Evolutionary conservation across 1,140 invertebrate species (phyloP).

Genomic region (Drosophila kanapiae): DNA sequence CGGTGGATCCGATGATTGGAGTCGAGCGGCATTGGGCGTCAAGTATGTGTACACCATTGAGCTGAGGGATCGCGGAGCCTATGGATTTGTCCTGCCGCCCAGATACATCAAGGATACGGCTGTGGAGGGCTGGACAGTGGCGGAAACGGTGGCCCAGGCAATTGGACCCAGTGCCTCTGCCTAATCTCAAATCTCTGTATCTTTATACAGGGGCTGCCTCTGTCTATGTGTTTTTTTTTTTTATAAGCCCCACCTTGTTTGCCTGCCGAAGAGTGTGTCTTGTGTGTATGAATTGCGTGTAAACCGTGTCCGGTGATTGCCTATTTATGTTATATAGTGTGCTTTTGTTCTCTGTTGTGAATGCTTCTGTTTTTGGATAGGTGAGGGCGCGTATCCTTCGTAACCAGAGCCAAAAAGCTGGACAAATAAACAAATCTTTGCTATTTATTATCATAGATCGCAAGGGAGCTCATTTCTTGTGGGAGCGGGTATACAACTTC

Average conservation of each 20-base stretch:
- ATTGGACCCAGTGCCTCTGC: conserved; percentile 42
- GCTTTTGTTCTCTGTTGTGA: conserved; percentile 5
- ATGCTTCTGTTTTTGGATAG: conserved; percentile 5
- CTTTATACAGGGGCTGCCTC: neutral
- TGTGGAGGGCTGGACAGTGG: conserved; percentile 92
- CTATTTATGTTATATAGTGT: conserved; percentile 38
- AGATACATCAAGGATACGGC: conserved; percentile 92
- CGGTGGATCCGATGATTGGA: conserved; percentile 96
- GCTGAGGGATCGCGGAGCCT: conserved; percentile 93
- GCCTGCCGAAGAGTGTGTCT: conserved; percentile 2
- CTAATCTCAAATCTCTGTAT: conserved; percentile 14
- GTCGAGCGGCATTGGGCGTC: conserved; percentile 91
- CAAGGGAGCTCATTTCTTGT: neutral
- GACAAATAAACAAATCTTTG: conserved; percentile 33
- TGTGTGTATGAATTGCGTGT: conserved; percentile 34
- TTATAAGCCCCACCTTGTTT: neutral
- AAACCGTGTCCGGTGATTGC: conserved; percentile 22
- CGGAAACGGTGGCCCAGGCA: conserved; percentile 90
- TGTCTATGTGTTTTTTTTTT: conserved; percentile 2
- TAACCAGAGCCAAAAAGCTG: conserved; percentile 12
- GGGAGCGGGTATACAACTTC: no score
- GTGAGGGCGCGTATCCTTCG: conserved; percentile 1
- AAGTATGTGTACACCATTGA: conserved; percentile 96
- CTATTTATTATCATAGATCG: conserved; percentile 38
- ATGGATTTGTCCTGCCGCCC: conserved; percentile 95